Evolutionary conservation across 1,140 invertebrate species (phyloP).

Genomic region (Brachionus angularis): DNA sequence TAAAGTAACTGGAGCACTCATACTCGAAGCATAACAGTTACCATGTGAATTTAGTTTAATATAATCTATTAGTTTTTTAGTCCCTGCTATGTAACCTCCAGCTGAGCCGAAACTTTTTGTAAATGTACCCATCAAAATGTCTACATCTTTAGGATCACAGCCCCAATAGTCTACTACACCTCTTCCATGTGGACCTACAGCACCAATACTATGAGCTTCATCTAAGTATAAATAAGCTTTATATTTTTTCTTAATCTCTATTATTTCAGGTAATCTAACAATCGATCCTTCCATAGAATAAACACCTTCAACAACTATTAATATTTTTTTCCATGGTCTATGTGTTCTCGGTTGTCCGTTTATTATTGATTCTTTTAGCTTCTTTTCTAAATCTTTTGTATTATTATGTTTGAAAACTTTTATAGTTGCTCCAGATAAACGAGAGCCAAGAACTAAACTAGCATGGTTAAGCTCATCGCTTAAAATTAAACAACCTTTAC

Average conservation of each 20-base stretch:
- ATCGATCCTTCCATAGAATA: slow-evolving; percentile 98
- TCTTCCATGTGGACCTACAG: slow-evolving; percentile 77
- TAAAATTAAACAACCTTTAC: slow-evolving; percentile 77
- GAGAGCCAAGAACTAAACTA: slow-evolving; percentile 84
- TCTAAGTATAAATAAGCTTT: slow-evolving; percentile 84
- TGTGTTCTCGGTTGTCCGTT: slow-evolving; percentile 73
- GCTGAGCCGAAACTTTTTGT: slow-evolving; percentile 91
- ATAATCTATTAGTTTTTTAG: slow-evolving; percentile 75
- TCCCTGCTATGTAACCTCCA: slow-evolving; percentile 96
- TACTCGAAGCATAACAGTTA: slow-evolving; percentile 77
- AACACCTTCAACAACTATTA: slow-evolving; percentile 90
- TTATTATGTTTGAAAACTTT: slow-evolving; percentile 79
- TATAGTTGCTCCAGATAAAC: slow-evolving; percentile 78
- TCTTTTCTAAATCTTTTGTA: slow-evolving; percentile 76
- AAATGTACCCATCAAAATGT: slow-evolving; percentile 94
- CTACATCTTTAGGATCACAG: slow-evolving; percentile 78
- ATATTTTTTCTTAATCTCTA: slow-evolving; percentile 89
- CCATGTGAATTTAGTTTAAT: slow-evolving; percentile 78
- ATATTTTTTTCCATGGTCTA: slow-evolving; percentile 82
- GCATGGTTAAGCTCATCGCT: slow-evolving; percentile 97
- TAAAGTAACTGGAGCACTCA: slow-evolving; percentile 81
- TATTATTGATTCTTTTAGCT: slow-evolving; percentile 71
- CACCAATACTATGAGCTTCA: slow-evolving; percentile 93
- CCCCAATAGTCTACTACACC: slow-evolving; percentile 83
- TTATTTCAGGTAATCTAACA: slow-evolving; percentile 77